Base-by-base conservation (phyloP, 2,797 vertebrate species). In the Capromys pilorides region DNA sequence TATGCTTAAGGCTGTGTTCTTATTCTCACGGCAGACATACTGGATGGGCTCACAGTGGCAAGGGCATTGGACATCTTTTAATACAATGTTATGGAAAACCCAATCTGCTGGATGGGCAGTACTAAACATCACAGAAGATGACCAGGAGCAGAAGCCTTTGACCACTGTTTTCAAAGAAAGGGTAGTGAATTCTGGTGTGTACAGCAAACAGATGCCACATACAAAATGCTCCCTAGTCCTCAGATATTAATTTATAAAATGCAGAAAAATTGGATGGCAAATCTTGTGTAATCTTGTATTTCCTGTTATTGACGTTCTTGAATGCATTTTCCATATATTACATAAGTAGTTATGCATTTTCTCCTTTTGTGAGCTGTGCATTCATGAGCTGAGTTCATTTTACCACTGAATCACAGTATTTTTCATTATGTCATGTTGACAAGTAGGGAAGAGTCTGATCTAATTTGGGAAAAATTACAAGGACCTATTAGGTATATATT, bases 71-170 rank as follows among this genome's bases (percentile, higher is more conserved):
- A n/a, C 61, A n/a, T 2, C 51, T 77, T 16, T 84, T 22, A 75
- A 59, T 51, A 82, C 41, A 81, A 57, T 5, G n/a, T 73, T 45
- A 4, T 41, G 26, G 45, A 69, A 88, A 93, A 88, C 22, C 13
- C 67, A 59, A 3, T 61, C 39, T 96, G 90, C 49, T 28, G 21
- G 64, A 77, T 77, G 75, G 96, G 69, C 64, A 61, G 51, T 84
- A 92, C 73, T 67, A 59, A 92, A 91, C 64, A 51, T 73, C 45
- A 31, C 45, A 80, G 64, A 31, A 62, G 54, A 26, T 49, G 78
- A 84, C 54, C 28, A 18, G 61, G 22, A 13, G 16, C 26, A 28
- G 51, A 57, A 0, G 0, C 6, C 66, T 13, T 71, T 57, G 10
- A 57, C 18, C 2, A 22, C 49, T 21, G 1, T 69, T 77, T 31